phyloP scores from a whole-genome alignment of 2,113 vertebrate genomes.

The Craseonycteris thonglongyai region DNA sequence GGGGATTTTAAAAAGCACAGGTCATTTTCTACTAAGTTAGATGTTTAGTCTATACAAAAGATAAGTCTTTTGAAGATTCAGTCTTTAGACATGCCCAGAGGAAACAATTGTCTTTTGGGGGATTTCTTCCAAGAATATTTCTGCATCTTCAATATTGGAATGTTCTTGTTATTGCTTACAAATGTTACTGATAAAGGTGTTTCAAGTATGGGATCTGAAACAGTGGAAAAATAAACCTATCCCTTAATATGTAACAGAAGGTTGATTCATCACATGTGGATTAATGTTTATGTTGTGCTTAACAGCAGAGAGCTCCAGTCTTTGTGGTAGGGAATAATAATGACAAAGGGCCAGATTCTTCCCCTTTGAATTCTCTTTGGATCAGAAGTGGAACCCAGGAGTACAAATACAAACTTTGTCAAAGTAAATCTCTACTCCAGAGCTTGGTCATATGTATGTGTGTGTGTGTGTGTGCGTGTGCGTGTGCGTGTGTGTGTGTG shows the following conservation, averaged over 20 bases:
- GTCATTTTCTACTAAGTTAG: conserved; percentile 42
- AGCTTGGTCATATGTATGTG: not conserved
- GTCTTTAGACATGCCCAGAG: conserved; percentile 46
- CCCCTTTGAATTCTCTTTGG: not conserved
- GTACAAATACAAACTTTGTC: conserved; percentile 16
- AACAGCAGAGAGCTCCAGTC: conserved; percentile 28
- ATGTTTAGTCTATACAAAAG: conserved; percentile 43
- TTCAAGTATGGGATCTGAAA: conserved; percentile 15
- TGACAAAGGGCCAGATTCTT: not conserved
- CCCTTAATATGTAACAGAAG: conserved; percentile 53
- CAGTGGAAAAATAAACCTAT: conserved; percentile 47
- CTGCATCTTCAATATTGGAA: conserved; percentile 16
- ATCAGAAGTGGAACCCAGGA: not conserved
- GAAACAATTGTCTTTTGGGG: conserved; percentile 21
- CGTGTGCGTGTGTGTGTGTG: not conserved
- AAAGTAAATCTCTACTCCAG: not conserved
- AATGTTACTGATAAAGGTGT: conserved; percentile 57
- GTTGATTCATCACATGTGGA: conserved; percentile 50
- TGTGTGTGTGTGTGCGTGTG: not conserved
- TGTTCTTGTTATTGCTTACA: conserved; percentile 55
- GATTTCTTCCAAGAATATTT: not conserved
- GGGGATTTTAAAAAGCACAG: conserved; percentile 51
- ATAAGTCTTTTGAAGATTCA: conserved; percentile 43
- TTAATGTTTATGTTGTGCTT: conserved; percentile 40
- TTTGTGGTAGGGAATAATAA: conserved; percentile 4